Evolutionary conservation across 1,140 invertebrate genomes (phyloP), one percentile per base, ranked within the genome.

Genomic region (Euura saliciscinereae): DNA sequence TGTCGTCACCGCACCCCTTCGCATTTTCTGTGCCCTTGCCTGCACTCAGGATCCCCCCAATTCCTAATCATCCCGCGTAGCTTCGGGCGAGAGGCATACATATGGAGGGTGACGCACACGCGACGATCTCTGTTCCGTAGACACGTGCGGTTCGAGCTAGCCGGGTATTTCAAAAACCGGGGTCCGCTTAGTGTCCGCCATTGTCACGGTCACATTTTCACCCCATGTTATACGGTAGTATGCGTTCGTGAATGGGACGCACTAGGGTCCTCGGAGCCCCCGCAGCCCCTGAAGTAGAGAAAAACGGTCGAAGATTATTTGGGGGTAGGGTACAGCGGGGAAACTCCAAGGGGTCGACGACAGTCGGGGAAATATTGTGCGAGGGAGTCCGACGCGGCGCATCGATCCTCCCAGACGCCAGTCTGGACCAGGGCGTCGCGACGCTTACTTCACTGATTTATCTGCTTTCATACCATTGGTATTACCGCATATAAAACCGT

Each of bases 361-460:
- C 51, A 59, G 51, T 59, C 51, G 51, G 51, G 51, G 72, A 77
- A 77, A 77, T 79, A 75, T 73, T 73, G 77, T 73, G 74, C 76
- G 78, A 71, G 74, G 77, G 77, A 76, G 75, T 72, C 73, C 74
- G 69, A 44, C 71, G 76, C 73, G 74, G 72, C 71, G 73, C 83
- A 85, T 85, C 83, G 84, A 86, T 85, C 82, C 79, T 68, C 46
- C n/a, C 70, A 71, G 65, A 69, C 78, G 78, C 71, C 79, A 83
- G 84, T 85, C 74, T 80, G 85, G 84, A 80, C 84, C 85, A 81
- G 83, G 78, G 76, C 80, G 78, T 75, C 79, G 83, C 71, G 72
- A 77, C 79, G 78, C 73, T 74, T 71, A 66, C 75, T 74, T 78
- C 79, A 59, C 51, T 3, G 51, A 59, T 59, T 11, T n/a, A 59